Conservation (phyloP, 1,140 invertebrate genomes). For the Leptopilina boulardi region DNA sequence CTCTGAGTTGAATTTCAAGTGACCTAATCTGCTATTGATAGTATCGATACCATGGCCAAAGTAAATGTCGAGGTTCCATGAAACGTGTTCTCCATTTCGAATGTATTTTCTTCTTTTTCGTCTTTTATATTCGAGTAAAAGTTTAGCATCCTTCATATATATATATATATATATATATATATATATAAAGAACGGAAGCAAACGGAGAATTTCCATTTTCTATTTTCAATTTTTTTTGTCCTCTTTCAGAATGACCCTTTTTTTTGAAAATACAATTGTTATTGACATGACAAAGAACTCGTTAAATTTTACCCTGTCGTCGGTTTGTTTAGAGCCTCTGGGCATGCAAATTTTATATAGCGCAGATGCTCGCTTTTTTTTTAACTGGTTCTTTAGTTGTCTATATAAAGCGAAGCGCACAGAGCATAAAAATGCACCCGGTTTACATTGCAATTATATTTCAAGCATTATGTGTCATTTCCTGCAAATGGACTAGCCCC, state of each 20-base stretch:
- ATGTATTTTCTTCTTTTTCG: neutral
- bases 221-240: neutral
- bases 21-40: constrained; percentile 33
- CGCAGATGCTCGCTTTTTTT: constrained; percentile 23
- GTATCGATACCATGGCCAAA: constrained; percentile 25
- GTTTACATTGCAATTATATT: constrained; percentile 6
- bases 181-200: neutral
- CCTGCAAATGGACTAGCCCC: neutral
- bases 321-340: neutral
- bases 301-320: neutral
- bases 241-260: neutral
- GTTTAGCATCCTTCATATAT: neutral
- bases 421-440: constrained; percentile 1
- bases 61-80: constrained; percentile 21
- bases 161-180: too few species aligned
- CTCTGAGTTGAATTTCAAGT: constrained; percentile 14
- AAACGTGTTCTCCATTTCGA: constrained; percentile 20
- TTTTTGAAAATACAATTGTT: neutral
- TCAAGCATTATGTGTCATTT: neutral
- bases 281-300: constrained; percentile 24
- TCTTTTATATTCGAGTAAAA: neutral
- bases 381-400: neutral
- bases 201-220: neutral
- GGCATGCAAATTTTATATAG: constrained; percentile 3
- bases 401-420: neutral